phyloP scores from a whole-genome alignment of 1,140 invertebrate species.

The Babylonia areolata region DNA sequence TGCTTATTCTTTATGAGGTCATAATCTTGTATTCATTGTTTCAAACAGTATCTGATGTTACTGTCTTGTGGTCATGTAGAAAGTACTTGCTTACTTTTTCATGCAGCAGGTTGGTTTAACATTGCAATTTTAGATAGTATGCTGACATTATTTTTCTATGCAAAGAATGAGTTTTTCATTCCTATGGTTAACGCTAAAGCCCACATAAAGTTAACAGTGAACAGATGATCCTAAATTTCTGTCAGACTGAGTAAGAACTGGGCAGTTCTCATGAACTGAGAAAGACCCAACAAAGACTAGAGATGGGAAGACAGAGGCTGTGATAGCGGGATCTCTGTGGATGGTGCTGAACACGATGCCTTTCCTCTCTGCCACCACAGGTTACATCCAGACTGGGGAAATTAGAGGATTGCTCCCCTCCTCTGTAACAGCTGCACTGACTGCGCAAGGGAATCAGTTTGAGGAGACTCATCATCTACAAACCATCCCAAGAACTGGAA shows the following conservation, averaged over 20 bases:
- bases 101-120: no score
- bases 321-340: not conserved
- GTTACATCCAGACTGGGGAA: not conserved
- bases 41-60: no score
- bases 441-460: not conserved
- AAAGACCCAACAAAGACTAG: no score
- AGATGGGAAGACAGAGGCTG: not conserved
- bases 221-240: not conserved
- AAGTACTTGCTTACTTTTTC: no score
- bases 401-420: not conserved
- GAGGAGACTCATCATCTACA: not conserved
- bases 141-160: no score
- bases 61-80: no score
- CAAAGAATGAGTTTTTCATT: no score
- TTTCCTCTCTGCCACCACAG: constrained; percentile 14
- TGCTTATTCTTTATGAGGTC: no score
- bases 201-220: no score
- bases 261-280: not conserved
- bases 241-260: not conserved
- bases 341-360: not conserved
- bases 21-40: no score
- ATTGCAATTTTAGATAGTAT: no score
- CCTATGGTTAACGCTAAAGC: no score
- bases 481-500: constrained; percentile 15
- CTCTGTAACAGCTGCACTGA: not conserved